Base-by-base conservation (phyloP, 2,113 vertebrate genomes). In the Caretta caretta region DNA sequence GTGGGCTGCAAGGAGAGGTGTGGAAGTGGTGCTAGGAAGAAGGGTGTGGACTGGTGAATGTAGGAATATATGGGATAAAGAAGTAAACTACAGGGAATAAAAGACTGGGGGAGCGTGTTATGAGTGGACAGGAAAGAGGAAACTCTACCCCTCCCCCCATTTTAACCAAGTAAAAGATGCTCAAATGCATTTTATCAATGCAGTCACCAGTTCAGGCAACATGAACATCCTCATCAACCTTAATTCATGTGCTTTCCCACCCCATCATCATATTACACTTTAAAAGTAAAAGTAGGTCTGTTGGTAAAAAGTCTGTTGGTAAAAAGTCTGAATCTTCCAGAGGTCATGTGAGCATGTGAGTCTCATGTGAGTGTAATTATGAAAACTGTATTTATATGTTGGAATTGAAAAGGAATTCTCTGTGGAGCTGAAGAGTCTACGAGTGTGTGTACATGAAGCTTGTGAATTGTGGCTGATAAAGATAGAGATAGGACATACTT, bases 161-260 rank as follows among this genome's bases (percentile, higher is more conserved):
- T 80, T 89, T 90, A 62, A 31, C 57, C 4, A 75, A 82, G 88
- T 92, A 82, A 84, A 82, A 29, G 35, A 46, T 89, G 59, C 0
- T 0, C 72, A 84, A 94, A 94, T 91, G 10, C 35, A 92, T 84
- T 38, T 35, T 69, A 87, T 54, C 51, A 75, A 56, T 72, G 90
- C 79, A 91, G 91, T 42, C 46, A 65, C 42, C 0, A 0, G 10
- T 79, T 93, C 72, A 79, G 91, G 88, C 29, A 83, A 76, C 14
- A 54, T 5, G 62, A 83, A 57, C 10, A 24, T 22, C 84, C 78
- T 85, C 19, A 48, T 65, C 51, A 96, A 57, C 8, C 35, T 83
- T 59, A 78, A 79, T 6, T 93, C n/a, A 72, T 14, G 69, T 38
- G 31, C 7, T 84, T 24, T 27, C 83, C 42, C 9, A 80, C 4